Base-by-base conservation (phyloP, 1,140 invertebrate genomes). In the Onthophagus taurus region DNA sequence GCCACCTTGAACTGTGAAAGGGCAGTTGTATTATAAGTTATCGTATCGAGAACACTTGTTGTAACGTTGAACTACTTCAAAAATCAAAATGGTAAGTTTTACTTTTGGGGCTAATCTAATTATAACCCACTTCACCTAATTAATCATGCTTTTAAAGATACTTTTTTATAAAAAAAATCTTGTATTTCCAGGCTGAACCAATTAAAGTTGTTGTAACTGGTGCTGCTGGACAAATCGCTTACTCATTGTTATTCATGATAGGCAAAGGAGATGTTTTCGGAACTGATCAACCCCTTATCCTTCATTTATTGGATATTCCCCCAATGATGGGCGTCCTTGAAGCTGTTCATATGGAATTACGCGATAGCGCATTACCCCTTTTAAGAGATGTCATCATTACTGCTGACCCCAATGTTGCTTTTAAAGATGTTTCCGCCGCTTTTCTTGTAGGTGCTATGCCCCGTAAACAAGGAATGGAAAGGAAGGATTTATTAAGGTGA, bases 361-460 rank as follows among this genome's bases (percentile, higher is more conserved):
- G 81, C 35, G 97, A 99, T 67, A 96, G 95, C 68, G 91, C 95
- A 19, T 71, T 98, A 52, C 90, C 95, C n/a, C 70, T 97, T 7
- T 69, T 98, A 39, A 58, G 63, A 74, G 83, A 83, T 42, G 80
- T 98, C 35, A 69, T 95, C 2, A 78, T 89, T 9, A 97, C 94
- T 23, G 83, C 78, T 52, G 85, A 94, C 58, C 86, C 88, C 29
- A 80, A 77, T 38, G 80, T 77, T 31, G 97, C 89, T 29, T 99
- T 99, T 67, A 90, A 92, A 58, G 86, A 96, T 72, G 89, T 97
- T 36, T 89, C 94, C 57, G 89, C 92, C 35, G 97, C 93, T n/a
- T 97, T 99, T 61, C 71, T 99, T 33, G 93, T 99, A 26, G 97
- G 97, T 31, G 84, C 97, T 4, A 99, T 99, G 96, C 97, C 97